A percentile compares a stretch with the other conserved stretches of the same genome.
These are phyloP conservation scores for Papilio xuthus DNA, from an alignment of 1,140 invertebrate species.

Conservation along the genomic window DNA sequence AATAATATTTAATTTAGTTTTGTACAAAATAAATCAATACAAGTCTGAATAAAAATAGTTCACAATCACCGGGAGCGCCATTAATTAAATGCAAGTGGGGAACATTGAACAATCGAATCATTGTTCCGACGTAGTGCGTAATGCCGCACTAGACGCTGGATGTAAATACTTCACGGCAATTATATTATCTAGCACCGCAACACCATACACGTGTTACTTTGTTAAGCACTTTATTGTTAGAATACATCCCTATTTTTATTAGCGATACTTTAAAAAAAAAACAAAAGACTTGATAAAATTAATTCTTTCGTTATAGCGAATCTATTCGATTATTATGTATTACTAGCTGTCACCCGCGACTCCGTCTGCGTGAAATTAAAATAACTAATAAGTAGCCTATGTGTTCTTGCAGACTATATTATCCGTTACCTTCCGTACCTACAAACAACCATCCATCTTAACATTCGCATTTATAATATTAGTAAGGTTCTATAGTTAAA, in stretches of 20 bases:
- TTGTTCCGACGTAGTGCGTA: constrained; percentile 23
- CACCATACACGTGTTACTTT: constrained; percentile 1
- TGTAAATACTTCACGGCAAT: constrained; percentile 10
- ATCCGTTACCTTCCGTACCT: too few relatives aligned
- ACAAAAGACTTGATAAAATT: background rate
- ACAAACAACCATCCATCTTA: too few relatives aligned
- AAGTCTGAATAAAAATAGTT: background rate
- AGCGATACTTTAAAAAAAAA: background rate
- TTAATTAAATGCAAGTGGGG: constrained; percentile 22
- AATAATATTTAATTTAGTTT: background rate
- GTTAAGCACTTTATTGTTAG: background rate
- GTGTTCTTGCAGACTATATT: too few relatives aligned
- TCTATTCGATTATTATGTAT: background rate
- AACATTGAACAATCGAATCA: constrained; percentile 19
- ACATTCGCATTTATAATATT: too few relatives aligned
- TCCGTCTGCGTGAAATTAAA: too few relatives aligned
- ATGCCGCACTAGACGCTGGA: constrained; percentile 12
- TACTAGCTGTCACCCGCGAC: too few relatives aligned
- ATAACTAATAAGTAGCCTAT: too few relatives aligned
- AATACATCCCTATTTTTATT: background rate
- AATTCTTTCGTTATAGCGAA: background rate
- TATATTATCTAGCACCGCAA: constrained; percentile 16
- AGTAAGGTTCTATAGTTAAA: background rate
- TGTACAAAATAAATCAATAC: background rate
- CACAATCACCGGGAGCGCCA: background rate